Conservation (phyloP, 1,140 invertebrate genomes). For the Diorhabda elongata region DNA sequence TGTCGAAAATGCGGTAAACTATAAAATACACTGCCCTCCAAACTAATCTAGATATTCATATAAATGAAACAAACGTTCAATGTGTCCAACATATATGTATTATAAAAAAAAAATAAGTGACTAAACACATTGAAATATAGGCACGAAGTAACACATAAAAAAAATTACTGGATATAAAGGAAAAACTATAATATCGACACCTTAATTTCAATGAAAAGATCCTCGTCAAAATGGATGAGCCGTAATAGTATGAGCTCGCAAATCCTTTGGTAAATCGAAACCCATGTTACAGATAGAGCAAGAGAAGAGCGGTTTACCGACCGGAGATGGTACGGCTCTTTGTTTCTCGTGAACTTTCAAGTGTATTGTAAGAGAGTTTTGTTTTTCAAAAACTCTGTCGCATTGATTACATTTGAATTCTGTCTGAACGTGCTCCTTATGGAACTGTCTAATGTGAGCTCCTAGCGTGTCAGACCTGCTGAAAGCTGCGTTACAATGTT, state of each 20-base stretch:
- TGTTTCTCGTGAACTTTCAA: slow-evolving; percentile 42
- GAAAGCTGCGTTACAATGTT: slow-evolving; percentile 35
- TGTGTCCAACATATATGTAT: too few relatives aligned
- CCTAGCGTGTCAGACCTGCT: slow-evolving; percentile 34
- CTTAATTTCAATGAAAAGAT: not conserved
- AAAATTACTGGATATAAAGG: too few relatives aligned
- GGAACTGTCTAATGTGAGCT: slow-evolving; percentile 33
- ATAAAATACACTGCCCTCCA: too few relatives aligned
- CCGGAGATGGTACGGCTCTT: slow-evolving; percentile 7
- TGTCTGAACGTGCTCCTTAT: slow-evolving; percentile 25
- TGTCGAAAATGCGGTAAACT: too few relatives aligned
- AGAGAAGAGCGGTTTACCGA: slow-evolving; percentile 26
- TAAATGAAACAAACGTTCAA: too few relatives aligned
- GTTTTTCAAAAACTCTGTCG: slow-evolving; percentile 39
- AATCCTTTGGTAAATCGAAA: slow-evolving; percentile 41
- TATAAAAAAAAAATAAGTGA: too few relatives aligned
- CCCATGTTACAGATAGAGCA: slow-evolving; percentile 42
- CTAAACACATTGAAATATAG: too few relatives aligned
- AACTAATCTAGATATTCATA: too few relatives aligned
- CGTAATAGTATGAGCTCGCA: slow-evolving; percentile 39
- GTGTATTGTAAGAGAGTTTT: slow-evolving; percentile 39
- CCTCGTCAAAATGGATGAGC: slow-evolving; percentile 41
- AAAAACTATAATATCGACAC: too few relatives aligned
- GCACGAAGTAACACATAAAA: too few relatives aligned
- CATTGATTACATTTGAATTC: slow-evolving; percentile 39